These are phyloP conservation scores for Myotis daubentonii DNA, from an alignment of 2,797 vertebrate genomes.

Conservation along the genomic window DNA sequence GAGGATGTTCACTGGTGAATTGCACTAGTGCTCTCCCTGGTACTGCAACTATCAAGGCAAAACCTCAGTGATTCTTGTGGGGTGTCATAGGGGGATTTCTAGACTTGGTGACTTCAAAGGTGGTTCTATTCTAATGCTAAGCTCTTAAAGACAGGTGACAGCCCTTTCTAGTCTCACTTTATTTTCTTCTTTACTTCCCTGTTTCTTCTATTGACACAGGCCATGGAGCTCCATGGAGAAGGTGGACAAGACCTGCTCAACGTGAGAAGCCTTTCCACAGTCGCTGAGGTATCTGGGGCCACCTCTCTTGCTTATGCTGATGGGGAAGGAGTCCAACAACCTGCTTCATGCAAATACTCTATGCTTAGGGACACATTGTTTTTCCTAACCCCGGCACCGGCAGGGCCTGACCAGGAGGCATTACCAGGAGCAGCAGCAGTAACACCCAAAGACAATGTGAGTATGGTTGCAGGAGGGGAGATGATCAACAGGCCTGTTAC, in stretches of 20 bases:
- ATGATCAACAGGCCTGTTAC: not conserved
- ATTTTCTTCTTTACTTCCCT: not conserved
- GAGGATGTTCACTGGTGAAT: not conserved
- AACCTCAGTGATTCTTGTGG: not conserved
- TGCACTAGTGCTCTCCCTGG: no score
- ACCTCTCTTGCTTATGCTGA: not conserved
- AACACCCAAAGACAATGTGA: not conserved
- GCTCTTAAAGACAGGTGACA: not conserved
- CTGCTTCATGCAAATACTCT: not conserved
- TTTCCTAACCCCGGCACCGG: rapidly evolving
- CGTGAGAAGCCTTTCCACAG: not conserved
- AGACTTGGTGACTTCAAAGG: not conserved
- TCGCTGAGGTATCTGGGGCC: not conserved
- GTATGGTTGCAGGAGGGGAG: not conserved
- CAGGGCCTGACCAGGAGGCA: not conserved
- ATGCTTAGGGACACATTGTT: not conserved
- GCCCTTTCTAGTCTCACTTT: not conserved
- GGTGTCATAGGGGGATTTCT: not conserved
- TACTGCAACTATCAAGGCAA: not conserved
- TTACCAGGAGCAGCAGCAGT: not conserved
- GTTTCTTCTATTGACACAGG: not conserved
- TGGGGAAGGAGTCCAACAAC: not conserved
- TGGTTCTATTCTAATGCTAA: not conserved
- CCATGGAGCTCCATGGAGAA: not conserved
- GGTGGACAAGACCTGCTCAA: not conserved